These are phyloP conservation scores for Stenotaenia linearis DNA, from an alignment of 2,888 invertebrate genomes.

Conservation along the genomic window DNA sequence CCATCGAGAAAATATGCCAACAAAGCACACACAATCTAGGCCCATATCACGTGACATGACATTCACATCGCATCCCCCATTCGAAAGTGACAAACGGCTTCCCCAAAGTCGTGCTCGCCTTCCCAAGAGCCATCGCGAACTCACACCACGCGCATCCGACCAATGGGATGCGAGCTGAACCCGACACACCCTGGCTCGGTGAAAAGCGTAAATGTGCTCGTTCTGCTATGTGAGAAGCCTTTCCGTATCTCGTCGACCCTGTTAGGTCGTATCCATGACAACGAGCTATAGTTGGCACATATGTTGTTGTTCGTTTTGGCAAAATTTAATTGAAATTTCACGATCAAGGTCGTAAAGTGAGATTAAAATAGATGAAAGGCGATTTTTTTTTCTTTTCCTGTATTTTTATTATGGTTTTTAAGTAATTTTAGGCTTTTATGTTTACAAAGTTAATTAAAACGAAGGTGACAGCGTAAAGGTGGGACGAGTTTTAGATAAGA, in stretches of 20 bases:
- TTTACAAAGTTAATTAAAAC: neutral
- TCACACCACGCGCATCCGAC: neutral
- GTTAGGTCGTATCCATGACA: neutral
- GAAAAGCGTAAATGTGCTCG: neutral
- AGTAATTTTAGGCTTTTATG: neutral
- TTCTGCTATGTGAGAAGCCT: neutral
- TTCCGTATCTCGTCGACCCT: neutral
- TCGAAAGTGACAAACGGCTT: neutral
- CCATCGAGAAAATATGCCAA: neutral
- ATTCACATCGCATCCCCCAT: neutral
- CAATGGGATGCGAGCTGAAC: neutral
- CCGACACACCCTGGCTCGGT: neutral
- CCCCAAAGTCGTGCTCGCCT: neutral
- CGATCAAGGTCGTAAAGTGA: neutral
- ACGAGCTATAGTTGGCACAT: neutral
- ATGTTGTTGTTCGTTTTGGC: neutral
- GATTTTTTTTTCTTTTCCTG: neutral
- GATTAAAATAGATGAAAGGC: neutral
- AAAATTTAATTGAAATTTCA: slow-evolving; percentile 1
- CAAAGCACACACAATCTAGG: neutral
- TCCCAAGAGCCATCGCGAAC: neutral
- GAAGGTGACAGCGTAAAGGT: neutral
- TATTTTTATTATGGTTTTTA: neutral
- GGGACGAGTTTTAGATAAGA: slow-evolving; percentile 10
- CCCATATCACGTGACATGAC: neutral